These are phyloP conservation scores for Ophion ellenae DNA, from an alignment of 2,888 invertebrate species.

Conservation along the genomic window DNA sequence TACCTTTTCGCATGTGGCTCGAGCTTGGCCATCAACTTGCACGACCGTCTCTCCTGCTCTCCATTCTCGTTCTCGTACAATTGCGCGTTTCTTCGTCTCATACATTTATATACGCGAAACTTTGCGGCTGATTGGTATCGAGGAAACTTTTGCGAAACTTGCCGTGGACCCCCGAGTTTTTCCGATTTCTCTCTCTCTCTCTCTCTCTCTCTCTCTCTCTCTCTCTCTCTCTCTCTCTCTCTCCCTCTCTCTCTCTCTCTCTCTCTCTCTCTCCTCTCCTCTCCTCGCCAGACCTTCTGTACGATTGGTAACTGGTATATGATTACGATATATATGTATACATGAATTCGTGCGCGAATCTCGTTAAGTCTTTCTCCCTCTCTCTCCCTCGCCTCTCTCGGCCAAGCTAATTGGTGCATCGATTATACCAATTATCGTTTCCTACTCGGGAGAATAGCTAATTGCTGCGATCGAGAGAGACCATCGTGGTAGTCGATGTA, in stretches of 20 bases:
- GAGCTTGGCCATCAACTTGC: background rate
- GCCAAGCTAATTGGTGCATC: constrained; percentile 79
- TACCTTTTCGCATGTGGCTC: no score
- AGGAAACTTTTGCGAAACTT: constrained; percentile 51
- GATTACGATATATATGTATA: constrained; percentile 12
- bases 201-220: background rate
- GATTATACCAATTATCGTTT: constrained; percentile 81
- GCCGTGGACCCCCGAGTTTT: constrained; percentile 16
- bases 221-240: background rate
- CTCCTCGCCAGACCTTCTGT: constrained; percentile 42
- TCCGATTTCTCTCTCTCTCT: no score
- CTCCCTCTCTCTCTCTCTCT: background rate
- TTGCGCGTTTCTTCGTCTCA: constrained; percentile 22
- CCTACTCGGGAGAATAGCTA: constrained; percentile 79
- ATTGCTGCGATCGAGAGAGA: constrained; percentile 72
- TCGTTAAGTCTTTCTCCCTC: constrained; percentile 73
- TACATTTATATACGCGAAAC: constrained; percentile 27
- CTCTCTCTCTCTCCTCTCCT: constrained; percentile 7
- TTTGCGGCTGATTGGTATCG: constrained; percentile 43
- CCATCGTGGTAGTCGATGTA: background rate
- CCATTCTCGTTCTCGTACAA: constrained; percentile 22
- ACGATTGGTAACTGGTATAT: constrained; percentile 28
- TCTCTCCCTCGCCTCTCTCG: constrained; percentile 67
- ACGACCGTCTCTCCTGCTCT: background rate
- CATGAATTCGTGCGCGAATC: constrained; percentile 70